Percentiles rank a stretch among this genome's conserved stretches.
These are phyloP conservation scores for Tetragonisca angustula DNA, from an alignment of 2,888 invertebrate species.

Conservation along the genomic window DNA sequence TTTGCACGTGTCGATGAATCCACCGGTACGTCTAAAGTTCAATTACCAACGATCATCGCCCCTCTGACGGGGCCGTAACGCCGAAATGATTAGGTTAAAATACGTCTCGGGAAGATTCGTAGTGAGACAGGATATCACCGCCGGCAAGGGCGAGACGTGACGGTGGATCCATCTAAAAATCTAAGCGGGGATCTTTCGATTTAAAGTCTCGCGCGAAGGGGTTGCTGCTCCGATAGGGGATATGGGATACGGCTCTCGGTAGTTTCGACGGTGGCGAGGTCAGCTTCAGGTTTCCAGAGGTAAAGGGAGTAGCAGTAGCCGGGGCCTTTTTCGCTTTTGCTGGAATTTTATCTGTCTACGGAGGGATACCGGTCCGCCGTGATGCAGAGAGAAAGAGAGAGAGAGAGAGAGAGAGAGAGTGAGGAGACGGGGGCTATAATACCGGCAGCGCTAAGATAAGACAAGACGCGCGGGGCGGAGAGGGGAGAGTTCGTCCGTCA, in stretches of 20 bases:
- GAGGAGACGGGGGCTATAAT: constrained; percentile 61
- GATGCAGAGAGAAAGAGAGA: constrained; percentile 38
- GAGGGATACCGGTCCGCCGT: constrained; percentile 56
- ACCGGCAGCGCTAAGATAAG: constrained; percentile 70
- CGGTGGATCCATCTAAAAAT: constrained; percentile 67
- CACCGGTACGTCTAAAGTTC: background rate
- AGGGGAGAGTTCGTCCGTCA: constrained; percentile 80
- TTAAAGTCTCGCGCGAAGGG: constrained; percentile 54
- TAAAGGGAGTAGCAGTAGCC: constrained; percentile 45
- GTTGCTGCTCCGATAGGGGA: constrained; percentile 33
- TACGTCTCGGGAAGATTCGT: constrained; percentile 24
- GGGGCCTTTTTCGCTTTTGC: constrained; percentile 70
- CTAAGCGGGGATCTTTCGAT: constrained; percentile 70
- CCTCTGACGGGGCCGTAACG: too few relatives aligned
- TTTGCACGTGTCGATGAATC: too few relatives aligned
- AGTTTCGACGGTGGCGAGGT: constrained; percentile 45
- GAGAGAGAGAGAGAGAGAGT: constrained; percentile 50
- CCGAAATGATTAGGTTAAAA: constrained; percentile 24
- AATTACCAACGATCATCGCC: background rate
- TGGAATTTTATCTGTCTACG: constrained; percentile 77
- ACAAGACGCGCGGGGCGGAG: constrained; percentile 55
- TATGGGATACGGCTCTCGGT: constrained; percentile 57
- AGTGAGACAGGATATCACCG: constrained; percentile 33
- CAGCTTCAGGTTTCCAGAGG: constrained; percentile 63
- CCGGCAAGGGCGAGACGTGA: constrained; percentile 39